Evolutionary conservation across 2,113 vertebrate species (phyloP).

Genomic region (Calyptomena viridis): DNA sequence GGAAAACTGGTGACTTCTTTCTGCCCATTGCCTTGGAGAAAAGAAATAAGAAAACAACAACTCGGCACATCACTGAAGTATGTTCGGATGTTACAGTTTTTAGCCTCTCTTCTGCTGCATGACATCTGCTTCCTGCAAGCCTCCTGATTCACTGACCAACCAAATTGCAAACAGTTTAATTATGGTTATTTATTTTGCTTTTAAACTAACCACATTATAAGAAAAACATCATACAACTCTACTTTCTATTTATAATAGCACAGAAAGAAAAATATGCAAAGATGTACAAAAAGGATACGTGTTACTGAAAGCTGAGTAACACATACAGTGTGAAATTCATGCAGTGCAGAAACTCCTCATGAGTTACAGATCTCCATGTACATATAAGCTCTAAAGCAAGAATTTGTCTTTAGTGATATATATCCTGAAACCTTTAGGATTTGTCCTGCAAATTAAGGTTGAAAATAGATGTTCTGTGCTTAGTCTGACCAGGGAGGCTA

Average conservation of each 20-base stretch:
- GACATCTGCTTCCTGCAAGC: conserved; percentile 66
- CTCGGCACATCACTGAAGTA: background rate
- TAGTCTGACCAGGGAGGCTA: background rate
- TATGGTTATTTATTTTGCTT: conserved; percentile 46
- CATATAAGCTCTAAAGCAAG: background rate
- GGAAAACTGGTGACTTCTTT: conserved; percentile 61
- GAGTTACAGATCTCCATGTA: background rate
- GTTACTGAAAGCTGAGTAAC: conserved; percentile 17
- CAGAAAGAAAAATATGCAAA: conserved; percentile 19
- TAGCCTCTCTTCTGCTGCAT: background rate
- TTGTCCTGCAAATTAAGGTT: background rate
- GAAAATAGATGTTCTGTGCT: background rate
- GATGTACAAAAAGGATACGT: background rate
- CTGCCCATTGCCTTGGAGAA: background rate
- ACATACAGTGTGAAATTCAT: background rate
- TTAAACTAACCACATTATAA: conserved; percentile 60
- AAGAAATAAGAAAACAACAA: background rate
- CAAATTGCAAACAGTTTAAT: conserved; percentile 47
- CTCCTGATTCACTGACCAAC: conserved; percentile 32
- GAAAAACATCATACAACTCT: conserved; percentile 6
- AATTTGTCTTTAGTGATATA: background rate
- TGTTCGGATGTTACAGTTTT: background rate
- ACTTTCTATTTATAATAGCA: conserved; percentile 34
- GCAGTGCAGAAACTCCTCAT: background rate
- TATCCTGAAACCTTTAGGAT: background rate